phyloP scores from a whole-genome alignment of 2,113 vertebrate genomes.

The Motacilla alba region DNA sequence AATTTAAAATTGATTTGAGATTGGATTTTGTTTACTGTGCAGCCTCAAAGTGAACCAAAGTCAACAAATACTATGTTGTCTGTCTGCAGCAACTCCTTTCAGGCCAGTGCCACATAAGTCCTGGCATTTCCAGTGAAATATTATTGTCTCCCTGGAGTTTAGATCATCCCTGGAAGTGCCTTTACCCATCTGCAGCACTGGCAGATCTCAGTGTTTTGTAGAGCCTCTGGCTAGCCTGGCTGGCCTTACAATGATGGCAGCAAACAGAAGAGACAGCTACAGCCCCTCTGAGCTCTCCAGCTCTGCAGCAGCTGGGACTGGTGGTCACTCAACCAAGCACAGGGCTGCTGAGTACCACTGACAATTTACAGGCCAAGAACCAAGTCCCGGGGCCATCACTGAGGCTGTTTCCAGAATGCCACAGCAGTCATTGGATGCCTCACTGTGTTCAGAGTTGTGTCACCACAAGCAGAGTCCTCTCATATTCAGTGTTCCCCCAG shows the following conservation, averaged over 20 bases:
- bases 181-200: neutral
- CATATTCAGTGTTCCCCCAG: neutral
- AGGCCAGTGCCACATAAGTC: neutral
- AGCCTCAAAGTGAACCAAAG: neutral
- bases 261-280: neutral
- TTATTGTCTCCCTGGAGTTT: neutral
- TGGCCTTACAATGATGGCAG: neutral
- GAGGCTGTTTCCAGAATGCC: neutral
- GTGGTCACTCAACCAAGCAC: neutral
- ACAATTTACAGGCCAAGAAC: neutral
- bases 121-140: neutral
- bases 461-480: neutral
- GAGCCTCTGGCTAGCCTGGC: neutral
- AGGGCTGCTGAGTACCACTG: neutral
- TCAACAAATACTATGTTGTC: neutral
- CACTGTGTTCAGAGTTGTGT: neutral
- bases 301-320: neutral
- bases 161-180: neutral
- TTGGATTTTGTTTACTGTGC: neutral
- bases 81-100: neutral
- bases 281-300: neutral
- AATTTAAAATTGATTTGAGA: neutral
- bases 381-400: neutral
- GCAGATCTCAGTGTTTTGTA: neutral
- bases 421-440: neutral